Evolutionary conservation across 2,888 invertebrate species (phyloP).

Genomic region (Mythimna impura): DNA sequence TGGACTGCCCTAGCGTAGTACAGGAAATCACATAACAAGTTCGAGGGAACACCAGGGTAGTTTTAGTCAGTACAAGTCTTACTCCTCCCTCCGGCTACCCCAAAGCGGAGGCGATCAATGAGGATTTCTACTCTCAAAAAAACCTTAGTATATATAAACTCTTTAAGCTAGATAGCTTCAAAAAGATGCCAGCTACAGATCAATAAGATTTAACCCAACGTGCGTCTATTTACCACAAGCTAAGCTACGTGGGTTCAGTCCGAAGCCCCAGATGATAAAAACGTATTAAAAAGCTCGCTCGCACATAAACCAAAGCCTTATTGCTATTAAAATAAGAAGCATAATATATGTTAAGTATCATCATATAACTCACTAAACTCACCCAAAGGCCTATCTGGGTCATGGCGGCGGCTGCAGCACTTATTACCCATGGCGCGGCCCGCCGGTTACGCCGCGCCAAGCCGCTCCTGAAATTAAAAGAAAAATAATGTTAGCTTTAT

Average conservation of each 20-base stretch:
- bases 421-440: slow-evolving; percentile 95
- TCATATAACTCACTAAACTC: slow-evolving; percentile 63
- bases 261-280: not conserved
- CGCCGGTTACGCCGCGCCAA: slow-evolving; percentile 89
- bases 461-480: slow-evolving; percentile 81
- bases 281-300: not conserved
- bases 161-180: too few species aligned
- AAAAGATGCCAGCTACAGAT: too few species aligned
- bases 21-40: too few species aligned
- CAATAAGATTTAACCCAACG: too few species aligned
- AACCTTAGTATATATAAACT: too few species aligned
- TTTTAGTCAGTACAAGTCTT: too few species aligned
- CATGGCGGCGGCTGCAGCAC: slow-evolving; percentile 96
- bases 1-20: not conserved
- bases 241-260: not conserved
- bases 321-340: slow-evolving; percentile 8
- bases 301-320: slow-evolving; percentile 1
- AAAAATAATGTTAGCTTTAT: slow-evolving; percentile 47
- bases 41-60: too few species aligned
- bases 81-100: too few species aligned
- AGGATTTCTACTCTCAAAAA: too few species aligned
- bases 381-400: slow-evolving; percentile 92
- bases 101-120: too few species aligned
- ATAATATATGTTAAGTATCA: slow-evolving; percentile 34
- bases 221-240: not conserved